A percentile compares a stretch with the other conserved stretches of the same genome.
Conservation (phyloP, 1,140 invertebrate genomes). For the Ladona fulva region DNA sequence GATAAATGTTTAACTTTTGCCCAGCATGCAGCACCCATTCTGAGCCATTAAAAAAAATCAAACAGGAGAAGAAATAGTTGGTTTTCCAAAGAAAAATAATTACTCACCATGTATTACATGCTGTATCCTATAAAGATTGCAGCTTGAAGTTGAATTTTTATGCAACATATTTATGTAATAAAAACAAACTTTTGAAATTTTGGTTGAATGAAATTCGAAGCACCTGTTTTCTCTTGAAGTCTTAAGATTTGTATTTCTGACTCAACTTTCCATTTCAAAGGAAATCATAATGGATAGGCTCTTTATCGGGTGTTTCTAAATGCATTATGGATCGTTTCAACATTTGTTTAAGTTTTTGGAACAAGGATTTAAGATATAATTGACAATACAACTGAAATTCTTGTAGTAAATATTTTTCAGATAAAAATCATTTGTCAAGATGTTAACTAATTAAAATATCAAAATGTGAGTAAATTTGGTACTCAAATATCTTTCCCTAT, state of each 20-base stretch:
- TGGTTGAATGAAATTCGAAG: background rate
- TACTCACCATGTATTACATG: background rate
- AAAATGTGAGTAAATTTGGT: no score
- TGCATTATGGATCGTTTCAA: no score
- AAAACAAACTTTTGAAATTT: background rate
- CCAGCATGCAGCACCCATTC: background rate
- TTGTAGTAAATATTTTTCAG: no score
- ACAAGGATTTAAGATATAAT: no score
- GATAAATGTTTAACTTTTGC: slow-evolving; percentile 31
- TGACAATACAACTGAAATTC: no score
- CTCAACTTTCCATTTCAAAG: background rate
- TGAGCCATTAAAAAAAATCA: background rate
- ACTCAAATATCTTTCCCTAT: no score
- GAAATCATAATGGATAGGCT: no score
- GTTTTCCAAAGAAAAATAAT: background rate
- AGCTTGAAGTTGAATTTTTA: slow-evolving; percentile 7
- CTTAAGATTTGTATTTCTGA: background rate
- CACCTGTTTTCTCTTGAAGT: background rate
- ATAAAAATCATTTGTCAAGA: no score
- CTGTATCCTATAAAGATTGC: background rate
- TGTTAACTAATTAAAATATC: no score
- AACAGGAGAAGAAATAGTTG: no score
- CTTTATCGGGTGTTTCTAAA: no score
- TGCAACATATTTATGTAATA: background rate
- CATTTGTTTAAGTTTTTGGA: no score